phyloP scores from a whole-genome alignment of 2,113 vertebrate species.

The Excalfactoria chinensis region DNA sequence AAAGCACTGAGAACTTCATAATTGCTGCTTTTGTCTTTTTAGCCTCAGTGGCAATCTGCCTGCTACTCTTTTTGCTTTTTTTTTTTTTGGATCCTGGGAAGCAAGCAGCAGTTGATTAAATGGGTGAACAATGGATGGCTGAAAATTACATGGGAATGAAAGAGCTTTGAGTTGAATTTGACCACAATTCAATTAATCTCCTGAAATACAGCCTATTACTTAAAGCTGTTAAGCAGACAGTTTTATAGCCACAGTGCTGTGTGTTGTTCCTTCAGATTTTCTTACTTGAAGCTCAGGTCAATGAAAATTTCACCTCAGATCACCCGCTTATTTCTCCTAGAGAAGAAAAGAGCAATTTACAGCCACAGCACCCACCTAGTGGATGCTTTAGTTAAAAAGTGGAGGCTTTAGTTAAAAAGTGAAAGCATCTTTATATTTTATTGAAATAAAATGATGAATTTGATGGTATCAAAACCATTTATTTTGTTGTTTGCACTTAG shows the following conservation, averaged over 20 bases:
- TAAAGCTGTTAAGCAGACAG: neutral
- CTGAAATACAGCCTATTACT: neutral
- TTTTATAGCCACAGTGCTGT: neutral
- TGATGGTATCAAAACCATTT: neutral
- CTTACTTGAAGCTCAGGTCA: neutral
- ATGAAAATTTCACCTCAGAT: neutral
- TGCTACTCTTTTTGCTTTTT: neutral
- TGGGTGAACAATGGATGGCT: neutral
- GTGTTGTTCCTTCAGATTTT: neutral
- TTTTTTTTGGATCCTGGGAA: neutral
- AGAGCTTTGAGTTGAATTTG: constrained; percentile 1
- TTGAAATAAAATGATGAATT: neutral
- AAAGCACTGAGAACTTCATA: neutral
- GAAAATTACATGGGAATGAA: neutral
- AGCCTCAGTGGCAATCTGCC: neutral
- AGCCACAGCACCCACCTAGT: neutral
- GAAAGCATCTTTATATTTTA: neutral
- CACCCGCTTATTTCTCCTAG: neutral
- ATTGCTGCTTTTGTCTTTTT: neutral
- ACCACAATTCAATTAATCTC: neutral
- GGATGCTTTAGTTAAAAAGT: neutral
- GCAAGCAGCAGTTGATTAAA: neutral
- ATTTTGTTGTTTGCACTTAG: neutral
- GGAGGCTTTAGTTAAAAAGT: neutral
- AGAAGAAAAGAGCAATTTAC: neutral